Evolutionary conservation across 2,797 vertebrate species (phyloP).

Genomic region (Hoplostethus mediterraneus): DNA sequence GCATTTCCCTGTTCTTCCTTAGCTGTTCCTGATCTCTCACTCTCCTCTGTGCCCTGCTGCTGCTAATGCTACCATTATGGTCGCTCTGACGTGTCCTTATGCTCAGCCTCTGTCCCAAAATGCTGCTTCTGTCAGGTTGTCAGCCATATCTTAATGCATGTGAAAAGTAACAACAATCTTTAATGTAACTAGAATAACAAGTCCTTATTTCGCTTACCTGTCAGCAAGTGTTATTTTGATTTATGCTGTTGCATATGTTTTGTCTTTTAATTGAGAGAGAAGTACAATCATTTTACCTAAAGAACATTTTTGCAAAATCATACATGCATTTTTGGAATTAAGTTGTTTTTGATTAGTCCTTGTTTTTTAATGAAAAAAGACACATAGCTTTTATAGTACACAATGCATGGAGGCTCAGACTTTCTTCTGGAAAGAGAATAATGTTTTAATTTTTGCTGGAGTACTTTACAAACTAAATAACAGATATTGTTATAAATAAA

Average conservation of each 20-base stretch:
- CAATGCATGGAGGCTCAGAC: slow-evolving; percentile 86
- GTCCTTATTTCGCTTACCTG: slow-evolving; percentile 76
- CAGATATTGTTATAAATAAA: slow-evolving; percentile 99
- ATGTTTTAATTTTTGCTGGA: slow-evolving; percentile 95
- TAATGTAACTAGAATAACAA: slow-evolving; percentile 73
- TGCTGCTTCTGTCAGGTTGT: slow-evolving; percentile 82
- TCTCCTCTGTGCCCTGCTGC: slow-evolving; percentile 71
- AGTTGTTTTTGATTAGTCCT: slow-evolving; percentile 71
- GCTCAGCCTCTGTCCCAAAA: slow-evolving; percentile 80
- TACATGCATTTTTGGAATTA: slow-evolving; percentile 80
- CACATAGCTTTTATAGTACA: slow-evolving; percentile 89
- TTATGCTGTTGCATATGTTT: slow-evolving; percentile 69
- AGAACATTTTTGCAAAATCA: slow-evolving; percentile 80
- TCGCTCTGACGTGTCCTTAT: slow-evolving; percentile 73
- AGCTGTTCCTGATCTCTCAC: slow-evolving; percentile 49
- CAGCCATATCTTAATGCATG: slow-evolving; percentile 84
- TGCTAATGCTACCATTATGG: slow-evolving; percentile 80
- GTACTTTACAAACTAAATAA: slow-evolving; percentile 97
- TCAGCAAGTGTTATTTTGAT: slow-evolving; percentile 69
- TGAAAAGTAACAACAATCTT: slow-evolving; percentile 71
- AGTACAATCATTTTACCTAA: slow-evolving; percentile 83
- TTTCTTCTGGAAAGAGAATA: slow-evolving; percentile 88
- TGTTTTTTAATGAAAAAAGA: slow-evolving; percentile 75
- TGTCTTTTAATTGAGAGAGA: slow-evolving; percentile 77
- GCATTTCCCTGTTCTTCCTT: slow-evolving; percentile 39